phyloP scores from a whole-genome alignment of 2,113 vertebrate species.

The Tenrec ecaudatus region DNA sequence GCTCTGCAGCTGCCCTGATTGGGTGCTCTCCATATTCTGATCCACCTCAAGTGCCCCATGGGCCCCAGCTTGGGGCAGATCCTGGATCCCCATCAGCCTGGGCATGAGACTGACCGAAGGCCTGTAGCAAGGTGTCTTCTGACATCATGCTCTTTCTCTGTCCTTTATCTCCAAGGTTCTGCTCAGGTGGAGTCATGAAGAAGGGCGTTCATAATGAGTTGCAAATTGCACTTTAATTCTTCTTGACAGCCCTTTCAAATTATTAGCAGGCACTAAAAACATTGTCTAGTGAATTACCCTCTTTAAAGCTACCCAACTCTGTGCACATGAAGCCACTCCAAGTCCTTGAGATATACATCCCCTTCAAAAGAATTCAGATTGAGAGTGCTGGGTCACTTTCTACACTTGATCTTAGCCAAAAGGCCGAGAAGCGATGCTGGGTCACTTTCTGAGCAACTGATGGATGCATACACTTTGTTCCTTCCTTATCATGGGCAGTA shows the following conservation, averaged over 20 bases:
- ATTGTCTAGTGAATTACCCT: background rate
- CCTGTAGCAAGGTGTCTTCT: background rate
- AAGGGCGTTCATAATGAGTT: constrained; percentile 48
- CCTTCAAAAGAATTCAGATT: background rate
- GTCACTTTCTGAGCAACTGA: background rate
- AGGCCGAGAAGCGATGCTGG: too few relatives aligned
- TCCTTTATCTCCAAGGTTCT: background rate
- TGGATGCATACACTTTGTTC: background rate
- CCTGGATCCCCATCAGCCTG: background rate
- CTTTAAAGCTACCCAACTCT: constrained; percentile 29
- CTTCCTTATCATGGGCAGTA: background rate
- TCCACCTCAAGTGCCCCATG: background rate
- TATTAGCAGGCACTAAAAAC: constrained; percentile 22
- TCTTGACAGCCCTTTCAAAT: constrained; percentile 65
- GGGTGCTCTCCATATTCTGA: accelerated
- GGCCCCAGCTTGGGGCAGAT: background rate
- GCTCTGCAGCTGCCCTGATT: background rate
- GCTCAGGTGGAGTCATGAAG: background rate
- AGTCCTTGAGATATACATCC: background rate
- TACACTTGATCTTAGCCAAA: too few relatives aligned
- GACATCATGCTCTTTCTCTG: background rate
- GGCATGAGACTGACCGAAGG: background rate
- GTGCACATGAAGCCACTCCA: background rate
- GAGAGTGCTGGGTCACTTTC: background rate
- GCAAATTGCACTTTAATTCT: constrained; percentile 58